Percentiles rank a stretch among this genome's conserved stretches.
phyloP scores from a whole-genome alignment of 2,888 invertebrate genomes.

The Orthonychiurus folsomi region DNA sequence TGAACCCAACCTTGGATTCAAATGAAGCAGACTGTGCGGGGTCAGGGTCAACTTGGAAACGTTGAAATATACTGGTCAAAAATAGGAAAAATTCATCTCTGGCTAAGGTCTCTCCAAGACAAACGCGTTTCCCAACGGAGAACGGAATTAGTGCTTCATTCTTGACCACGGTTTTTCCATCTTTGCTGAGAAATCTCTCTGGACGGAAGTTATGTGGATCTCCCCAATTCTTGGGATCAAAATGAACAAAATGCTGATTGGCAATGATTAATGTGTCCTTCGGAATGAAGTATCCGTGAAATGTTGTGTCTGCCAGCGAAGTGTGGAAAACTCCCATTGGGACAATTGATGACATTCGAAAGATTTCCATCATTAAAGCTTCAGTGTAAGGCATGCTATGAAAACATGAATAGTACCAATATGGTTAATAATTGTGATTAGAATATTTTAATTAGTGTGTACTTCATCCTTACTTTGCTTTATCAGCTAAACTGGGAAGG shows the following conservation, averaged over 20 bases:
- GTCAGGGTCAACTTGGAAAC: slow-evolving; percentile 15
- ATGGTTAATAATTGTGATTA: background rate
- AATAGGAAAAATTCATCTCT: slow-evolving; percentile 19
- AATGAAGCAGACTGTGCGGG: slow-evolving; percentile 4
- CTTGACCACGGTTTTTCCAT: slow-evolving; percentile 17
- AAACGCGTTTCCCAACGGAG: slow-evolving; percentile 13
- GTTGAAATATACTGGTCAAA: slow-evolving; percentile 19
- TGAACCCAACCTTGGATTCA: slow-evolving; percentile 8
- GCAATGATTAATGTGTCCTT: slow-evolving; percentile 22
- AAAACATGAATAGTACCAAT: slow-evolving; percentile 2
- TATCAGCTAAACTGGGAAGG: slow-evolving; percentile 15
- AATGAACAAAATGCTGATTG: slow-evolving; percentile 20
- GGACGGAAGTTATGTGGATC: slow-evolving; percentile 24
- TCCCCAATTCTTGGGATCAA: slow-evolving; percentile 20
- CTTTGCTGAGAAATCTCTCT: slow-evolving; percentile 19
- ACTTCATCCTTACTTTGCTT: slow-evolving; percentile 17
- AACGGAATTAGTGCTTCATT: slow-evolving; percentile 22
- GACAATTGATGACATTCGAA: slow-evolving; percentile 19
- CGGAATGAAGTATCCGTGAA: slow-evolving; percentile 25
- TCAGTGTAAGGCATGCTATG: slow-evolving; percentile 29
- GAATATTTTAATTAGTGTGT: background rate
- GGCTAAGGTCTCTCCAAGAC: slow-evolving; percentile 17
- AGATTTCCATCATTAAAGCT: slow-evolving; percentile 23
- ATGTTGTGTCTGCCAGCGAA: slow-evolving; percentile 15
- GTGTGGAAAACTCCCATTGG: slow-evolving; percentile 25